Evolutionary conservation across 92 coral and sea anemone genomes (phyloP).

Genomic region (Umimayanthus kanabou): DNA sequence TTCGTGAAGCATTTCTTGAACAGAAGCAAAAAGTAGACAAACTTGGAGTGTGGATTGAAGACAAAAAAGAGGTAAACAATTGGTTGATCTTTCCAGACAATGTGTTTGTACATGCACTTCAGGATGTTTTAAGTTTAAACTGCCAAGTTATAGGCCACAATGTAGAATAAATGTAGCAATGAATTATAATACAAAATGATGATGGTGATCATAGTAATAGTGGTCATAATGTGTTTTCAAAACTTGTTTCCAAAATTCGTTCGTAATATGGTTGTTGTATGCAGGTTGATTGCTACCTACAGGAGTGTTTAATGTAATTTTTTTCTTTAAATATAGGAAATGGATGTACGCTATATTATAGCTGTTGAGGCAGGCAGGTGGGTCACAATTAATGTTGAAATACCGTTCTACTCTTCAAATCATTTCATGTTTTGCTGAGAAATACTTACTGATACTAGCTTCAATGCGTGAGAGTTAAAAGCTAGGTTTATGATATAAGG

Average conservation of each 20-base stretch:
- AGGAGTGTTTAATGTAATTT: neutral
- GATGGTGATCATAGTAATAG: neutral
- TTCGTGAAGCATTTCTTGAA: constrained; percentile 72
- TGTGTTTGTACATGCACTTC: neutral
- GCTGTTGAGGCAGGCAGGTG: constrained; percentile 83
- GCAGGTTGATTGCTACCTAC: neutral
- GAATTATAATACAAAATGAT: neutral
- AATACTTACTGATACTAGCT: neutral
- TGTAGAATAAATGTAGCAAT: neutral
- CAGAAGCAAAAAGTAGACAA: constrained; percentile 59
- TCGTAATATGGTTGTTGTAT: too few relatives aligned
- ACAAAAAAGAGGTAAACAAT: constrained; percentile 41
- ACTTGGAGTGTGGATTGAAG: constrained; percentile 69
- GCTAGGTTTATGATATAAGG: too few relatives aligned
- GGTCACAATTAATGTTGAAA: neutral
- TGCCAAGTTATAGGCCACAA: too few relatives aligned
- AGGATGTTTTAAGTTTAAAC: too few relatives aligned
- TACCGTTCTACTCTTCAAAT: neutral
- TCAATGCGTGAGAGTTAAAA: too few relatives aligned
- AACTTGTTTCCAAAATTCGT: neutral
- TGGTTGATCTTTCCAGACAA: neutral
- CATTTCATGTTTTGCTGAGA: neutral
- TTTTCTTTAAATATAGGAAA: neutral
- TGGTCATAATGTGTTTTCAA: neutral
- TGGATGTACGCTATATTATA: constrained; percentile 19